Evolutionary conservation across 23 tunicate species (phyloP), one percentile per base, ranked within the genome.

Genomic region (Trididemnum miniatum): DNA sequence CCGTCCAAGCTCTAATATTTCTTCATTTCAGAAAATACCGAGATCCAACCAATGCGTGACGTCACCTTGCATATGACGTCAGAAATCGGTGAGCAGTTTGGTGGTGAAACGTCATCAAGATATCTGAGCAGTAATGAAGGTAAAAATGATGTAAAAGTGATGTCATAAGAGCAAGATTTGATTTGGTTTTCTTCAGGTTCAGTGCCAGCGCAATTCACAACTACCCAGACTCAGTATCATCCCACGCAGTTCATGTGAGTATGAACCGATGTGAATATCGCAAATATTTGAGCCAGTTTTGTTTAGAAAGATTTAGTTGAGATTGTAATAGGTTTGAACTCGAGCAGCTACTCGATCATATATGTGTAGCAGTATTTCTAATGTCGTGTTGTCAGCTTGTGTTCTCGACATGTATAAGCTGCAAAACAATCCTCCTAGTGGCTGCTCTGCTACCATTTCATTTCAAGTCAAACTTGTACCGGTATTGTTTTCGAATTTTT

Each of bases 51-150:
- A 69, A 86, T 91, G 97, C 87, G 76, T 86, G 89, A 89, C 78
- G 97, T 91, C 83, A 81, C 90, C 25, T 60, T 25, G 71, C 85
- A 85, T 51, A 91, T 91, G 97, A 91, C 87, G 80, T 91, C 97
- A 77, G 87, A 85, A 31, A 76, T 85, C 60, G 54, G 82, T 29
- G 82, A 54, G 18, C 82, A 77, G 67, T 77, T 77, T 74, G 76
- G 12, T 37, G 15, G 15, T 62, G 75, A 24, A 28, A 72, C 87
- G 71, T 83, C 80, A 83, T 34, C 85, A 44, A 67, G 74, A 64
- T 82, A 65, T 54, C 18, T 73, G 75, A 73, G 79, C 59, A 24
- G 35, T 49, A 82, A 83, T 34, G 87, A 83, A 73, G 80, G 87
- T 83, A 73, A 71, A 51, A 77, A 74, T 7, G 54, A 44, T 44